Conservation (phyloP, 2,113 vertebrate species). For the Pongo pygmaeus region DNA sequence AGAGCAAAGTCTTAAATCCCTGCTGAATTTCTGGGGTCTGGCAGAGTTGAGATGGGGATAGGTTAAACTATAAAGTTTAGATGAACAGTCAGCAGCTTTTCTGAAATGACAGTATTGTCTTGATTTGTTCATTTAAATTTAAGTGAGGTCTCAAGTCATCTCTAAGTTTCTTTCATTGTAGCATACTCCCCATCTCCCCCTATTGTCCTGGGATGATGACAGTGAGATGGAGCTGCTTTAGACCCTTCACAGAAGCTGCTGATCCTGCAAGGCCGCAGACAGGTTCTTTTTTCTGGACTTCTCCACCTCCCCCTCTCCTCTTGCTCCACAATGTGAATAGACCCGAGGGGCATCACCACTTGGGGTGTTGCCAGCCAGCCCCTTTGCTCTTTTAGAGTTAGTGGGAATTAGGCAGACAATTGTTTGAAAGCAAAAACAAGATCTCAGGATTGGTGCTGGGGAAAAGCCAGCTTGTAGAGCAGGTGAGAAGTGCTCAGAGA, state of each 20-base stretch:
- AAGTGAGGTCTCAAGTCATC: not conserved
- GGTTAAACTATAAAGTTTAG: not conserved
- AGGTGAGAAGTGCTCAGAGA: not conserved
- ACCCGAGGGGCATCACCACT: not conserved
- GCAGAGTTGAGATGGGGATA: not conserved
- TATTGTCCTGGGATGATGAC: not conserved
- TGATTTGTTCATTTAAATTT: not conserved
- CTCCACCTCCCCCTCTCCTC: not conserved
- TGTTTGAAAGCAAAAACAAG: slow-evolving; percentile 6
- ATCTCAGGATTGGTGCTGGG: not conserved
- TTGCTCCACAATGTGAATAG: not conserved
- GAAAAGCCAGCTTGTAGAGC: not conserved
- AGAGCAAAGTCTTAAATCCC: not conserved
- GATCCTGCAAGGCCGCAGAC: not conserved
- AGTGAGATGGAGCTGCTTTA: not conserved
- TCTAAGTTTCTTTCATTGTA: not conserved
- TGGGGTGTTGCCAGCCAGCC: not conserved
- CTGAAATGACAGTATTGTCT: not conserved
- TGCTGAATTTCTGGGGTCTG: not conserved
- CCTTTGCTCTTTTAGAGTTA: not conserved
- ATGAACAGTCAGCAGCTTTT: not conserved
- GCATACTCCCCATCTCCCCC: accelerated
- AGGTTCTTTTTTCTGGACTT: not conserved
- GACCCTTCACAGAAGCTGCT: not conserved
- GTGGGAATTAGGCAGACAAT: not conserved